Conservation (phyloP, 2,888 invertebrate genomes). For the Octonoba sinensis region DNA sequence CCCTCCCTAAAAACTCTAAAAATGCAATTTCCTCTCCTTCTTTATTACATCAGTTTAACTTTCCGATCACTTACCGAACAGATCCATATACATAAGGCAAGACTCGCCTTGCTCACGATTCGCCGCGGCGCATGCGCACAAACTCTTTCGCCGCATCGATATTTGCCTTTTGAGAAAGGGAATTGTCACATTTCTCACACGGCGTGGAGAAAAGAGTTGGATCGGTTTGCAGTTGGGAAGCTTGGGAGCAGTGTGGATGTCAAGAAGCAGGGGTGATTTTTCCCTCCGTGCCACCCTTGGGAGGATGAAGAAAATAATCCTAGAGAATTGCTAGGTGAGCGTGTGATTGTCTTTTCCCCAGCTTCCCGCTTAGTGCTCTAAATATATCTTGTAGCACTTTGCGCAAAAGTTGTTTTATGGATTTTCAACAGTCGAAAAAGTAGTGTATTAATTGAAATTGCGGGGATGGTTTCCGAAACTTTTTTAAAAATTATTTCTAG, state of each 20-base stretch:
- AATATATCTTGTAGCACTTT: no score
- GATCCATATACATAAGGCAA: slow-evolving; percentile 6
- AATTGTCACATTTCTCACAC: neutral
- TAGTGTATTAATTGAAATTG: no score
- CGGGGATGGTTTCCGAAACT: no score
- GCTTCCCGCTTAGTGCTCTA: no score
- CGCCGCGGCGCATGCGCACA: neutral
- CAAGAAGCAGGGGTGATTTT: no score
- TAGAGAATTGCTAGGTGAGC: no score
- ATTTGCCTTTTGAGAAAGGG: slow-evolving; percentile 5
- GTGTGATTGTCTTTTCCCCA: no score
- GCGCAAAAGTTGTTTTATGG: no score
- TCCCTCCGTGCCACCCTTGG: no score
- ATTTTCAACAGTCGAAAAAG: no score
- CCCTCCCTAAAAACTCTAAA: slow-evolving; percentile 20
- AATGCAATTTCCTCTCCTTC: slow-evolving; percentile 25
- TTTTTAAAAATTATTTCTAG: no score
- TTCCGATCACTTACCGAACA: slow-evolving; percentile 17
- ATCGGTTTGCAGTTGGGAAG: slow-evolving; percentile 20
- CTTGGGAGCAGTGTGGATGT: slow-evolving; percentile 1
- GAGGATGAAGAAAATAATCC: no score
- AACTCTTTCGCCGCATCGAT: slow-evolving; percentile 8
- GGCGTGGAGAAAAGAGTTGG: slow-evolving; percentile 22
- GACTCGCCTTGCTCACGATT: neutral
- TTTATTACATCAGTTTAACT: slow-evolving; percentile 35